phyloP scores from a whole-genome alignment of 2,888 invertebrate genomes.

The Atrina japonica region DNA sequence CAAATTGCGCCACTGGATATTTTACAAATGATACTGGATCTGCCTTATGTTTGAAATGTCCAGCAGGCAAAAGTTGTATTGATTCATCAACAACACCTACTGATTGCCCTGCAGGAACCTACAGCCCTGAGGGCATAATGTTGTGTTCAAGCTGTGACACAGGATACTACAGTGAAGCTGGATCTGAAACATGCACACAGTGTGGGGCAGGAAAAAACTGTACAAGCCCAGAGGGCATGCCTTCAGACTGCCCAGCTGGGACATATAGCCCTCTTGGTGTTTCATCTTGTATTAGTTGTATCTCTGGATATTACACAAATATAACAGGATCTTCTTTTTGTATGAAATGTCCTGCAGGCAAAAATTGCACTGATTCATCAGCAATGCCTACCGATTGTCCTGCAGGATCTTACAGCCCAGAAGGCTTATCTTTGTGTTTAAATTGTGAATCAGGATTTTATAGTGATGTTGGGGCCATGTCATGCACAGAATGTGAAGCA shows the following conservation, averaged over 20 bases:
- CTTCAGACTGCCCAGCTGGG: conserved; percentile 70
- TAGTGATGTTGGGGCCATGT: conserved; percentile 65
- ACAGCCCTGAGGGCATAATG: conserved; percentile 69
- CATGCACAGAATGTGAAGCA: conserved; percentile 65
- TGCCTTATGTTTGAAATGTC: conserved; percentile 50
- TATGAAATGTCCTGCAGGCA: conserved; percentile 71
- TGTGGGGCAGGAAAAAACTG: conserved; percentile 53
- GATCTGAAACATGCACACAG: conserved; percentile 54
- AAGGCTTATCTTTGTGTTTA: conserved; percentile 67
- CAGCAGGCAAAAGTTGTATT: conserved; percentile 56
- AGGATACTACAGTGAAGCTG: conserved; percentile 71
- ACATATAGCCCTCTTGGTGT: conserved; percentile 71
- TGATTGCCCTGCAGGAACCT: conserved; percentile 71
- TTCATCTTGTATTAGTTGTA: conserved; percentile 66
- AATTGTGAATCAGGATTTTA: conserved; percentile 68
- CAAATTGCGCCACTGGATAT: conserved; percentile 41
- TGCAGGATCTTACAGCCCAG: conserved; percentile 71
- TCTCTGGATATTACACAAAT: conserved; percentile 60
- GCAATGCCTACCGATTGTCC: conserved; percentile 63
- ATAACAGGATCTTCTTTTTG: conserved; percentile 62
- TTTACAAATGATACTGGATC: conserved; percentile 29
- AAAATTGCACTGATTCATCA: conserved; percentile 69
- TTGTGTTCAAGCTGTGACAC: conserved; percentile 66
- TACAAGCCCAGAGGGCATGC: conserved; percentile 57
- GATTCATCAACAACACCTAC: conserved; percentile 32